Evolutionary conservation across 2,797 vertebrate species (phyloP).

Genomic region (Sternotherus odoratus): DNA sequence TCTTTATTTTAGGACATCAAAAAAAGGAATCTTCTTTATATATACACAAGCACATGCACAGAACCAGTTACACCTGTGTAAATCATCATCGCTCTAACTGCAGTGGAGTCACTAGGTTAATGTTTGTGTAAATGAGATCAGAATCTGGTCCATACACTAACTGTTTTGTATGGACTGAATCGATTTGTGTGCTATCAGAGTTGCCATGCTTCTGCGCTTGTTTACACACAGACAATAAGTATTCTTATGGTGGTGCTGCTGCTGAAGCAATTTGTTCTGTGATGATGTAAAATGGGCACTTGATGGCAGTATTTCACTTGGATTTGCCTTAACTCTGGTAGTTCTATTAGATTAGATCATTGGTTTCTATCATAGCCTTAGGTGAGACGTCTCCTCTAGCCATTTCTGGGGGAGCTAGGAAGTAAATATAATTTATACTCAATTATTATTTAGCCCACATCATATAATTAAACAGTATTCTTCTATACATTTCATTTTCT

Average conservation of each 20-base stretch:
- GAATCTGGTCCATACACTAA: background rate
- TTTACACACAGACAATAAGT: background rate
- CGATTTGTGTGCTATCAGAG: fast-evolving
- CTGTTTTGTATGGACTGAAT: fast-evolving
- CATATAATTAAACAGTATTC: background rate
- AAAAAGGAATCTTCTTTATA: background rate
- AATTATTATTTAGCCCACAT: background rate
- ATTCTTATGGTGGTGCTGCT: fast-evolving
- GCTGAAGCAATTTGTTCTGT: background rate
- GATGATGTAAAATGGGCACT: conserved; percentile 41
- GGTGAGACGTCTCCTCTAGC: fast-evolving
- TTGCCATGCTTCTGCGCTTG: background rate
- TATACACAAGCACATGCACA: fast-evolving
- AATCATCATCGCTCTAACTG: background rate
- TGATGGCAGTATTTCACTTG: conserved; percentile 77
- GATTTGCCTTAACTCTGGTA: background rate
- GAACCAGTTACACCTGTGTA: background rate
- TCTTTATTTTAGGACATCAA: background rate
- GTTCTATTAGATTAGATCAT: background rate
- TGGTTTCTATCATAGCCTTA: fast-evolving
- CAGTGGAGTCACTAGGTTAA: background rate
- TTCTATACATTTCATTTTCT: conserved; percentile 38
- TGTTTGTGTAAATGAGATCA: background rate
- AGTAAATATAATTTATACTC: conserved; percentile 1
- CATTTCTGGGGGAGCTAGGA: conserved; percentile 18